phyloP scores from a whole-genome alignment of 1,140 invertebrate species.

The Probaryconus sp. region DNA sequence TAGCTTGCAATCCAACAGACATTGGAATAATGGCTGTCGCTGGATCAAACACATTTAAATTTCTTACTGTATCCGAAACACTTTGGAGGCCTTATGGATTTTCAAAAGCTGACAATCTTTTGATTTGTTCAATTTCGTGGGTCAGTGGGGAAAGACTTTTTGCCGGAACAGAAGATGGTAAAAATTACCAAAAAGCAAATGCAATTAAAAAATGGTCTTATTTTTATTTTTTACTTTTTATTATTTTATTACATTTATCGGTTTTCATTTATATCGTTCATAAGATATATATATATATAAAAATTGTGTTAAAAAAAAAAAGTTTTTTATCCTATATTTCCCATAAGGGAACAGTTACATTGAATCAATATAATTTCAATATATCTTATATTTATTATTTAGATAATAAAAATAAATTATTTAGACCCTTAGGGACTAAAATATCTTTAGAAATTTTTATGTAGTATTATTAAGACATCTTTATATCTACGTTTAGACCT shows the following conservation, averaged over 20 bases:
- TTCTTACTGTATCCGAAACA: slow-evolving; percentile 88
- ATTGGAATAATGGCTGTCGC: slow-evolving; percentile 85
- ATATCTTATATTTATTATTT: too few species aligned
- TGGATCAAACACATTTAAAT: slow-evolving; percentile 85
- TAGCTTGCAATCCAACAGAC: slow-evolving; percentile 88
- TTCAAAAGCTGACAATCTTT: slow-evolving; percentile 87
- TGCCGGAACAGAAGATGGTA: slow-evolving; percentile 85
- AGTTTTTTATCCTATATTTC: too few species aligned
- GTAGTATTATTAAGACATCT: too few species aligned
- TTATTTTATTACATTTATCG: slow-evolving; percentile 10
- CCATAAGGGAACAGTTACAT: too few species aligned
- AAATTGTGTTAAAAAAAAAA: too few species aligned
- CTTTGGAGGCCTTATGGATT: slow-evolving; percentile 90
- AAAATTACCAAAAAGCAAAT: background rate
- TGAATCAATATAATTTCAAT: too few species aligned
- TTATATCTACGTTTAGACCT: too few species aligned
- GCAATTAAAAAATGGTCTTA: background rate
- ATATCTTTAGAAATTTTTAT: too few species aligned
- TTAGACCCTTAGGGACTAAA: too few species aligned
- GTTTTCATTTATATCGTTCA: too few species aligned
- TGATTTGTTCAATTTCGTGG: slow-evolving; percentile 85
- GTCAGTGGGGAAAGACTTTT: slow-evolving; percentile 86
- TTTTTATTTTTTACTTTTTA: background rate
- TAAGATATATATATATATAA: too few species aligned
- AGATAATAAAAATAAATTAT: too few species aligned